These are phyloP conservation scores for Diabrotica undecimpunctata DNA, from an alignment of 1,140 invertebrate species.

Conservation along the genomic window DNA sequence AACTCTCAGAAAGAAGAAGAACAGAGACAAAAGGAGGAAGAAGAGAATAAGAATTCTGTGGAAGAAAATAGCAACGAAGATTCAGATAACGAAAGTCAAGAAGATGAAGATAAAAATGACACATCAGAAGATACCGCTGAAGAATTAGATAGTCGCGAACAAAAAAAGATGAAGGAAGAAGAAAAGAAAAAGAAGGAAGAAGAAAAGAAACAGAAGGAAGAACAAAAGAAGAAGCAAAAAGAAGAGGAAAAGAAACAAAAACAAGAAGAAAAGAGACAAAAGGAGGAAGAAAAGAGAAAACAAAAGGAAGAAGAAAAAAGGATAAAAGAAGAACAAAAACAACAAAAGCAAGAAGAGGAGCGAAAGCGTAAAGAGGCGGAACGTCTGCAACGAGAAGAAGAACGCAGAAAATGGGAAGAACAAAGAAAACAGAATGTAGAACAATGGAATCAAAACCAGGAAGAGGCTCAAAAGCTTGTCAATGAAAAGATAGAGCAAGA, in stretches of 20 bases:
- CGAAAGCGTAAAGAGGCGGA: background rate
- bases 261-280: background rate
- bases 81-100: background rate
- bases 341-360: background rate
- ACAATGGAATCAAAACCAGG: background rate
- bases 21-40: no score
- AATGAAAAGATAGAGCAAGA: background rate
- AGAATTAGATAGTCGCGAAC: background rate
- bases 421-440: background rate
- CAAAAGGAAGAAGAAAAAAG: background rate
- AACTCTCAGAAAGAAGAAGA: no score
- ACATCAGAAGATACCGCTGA: background rate
- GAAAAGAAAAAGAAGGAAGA: background rate
- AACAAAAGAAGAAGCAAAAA: background rate
- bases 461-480: background rate
- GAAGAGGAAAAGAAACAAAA: background rate
- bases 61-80: no score
- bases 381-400: background rate
- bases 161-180: background rate
- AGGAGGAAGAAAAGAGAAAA: background rate
- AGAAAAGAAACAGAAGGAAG: background rate
- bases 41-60: no score
- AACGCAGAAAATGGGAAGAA: background rate
- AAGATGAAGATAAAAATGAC: background rate
- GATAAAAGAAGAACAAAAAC: background rate